A percentile compares a stretch with the other conserved stretches of the same genome.
Evolutionary conservation across 1,140 invertebrate genomes (phyloP).

Genomic region (Bombus affinis): DNA sequence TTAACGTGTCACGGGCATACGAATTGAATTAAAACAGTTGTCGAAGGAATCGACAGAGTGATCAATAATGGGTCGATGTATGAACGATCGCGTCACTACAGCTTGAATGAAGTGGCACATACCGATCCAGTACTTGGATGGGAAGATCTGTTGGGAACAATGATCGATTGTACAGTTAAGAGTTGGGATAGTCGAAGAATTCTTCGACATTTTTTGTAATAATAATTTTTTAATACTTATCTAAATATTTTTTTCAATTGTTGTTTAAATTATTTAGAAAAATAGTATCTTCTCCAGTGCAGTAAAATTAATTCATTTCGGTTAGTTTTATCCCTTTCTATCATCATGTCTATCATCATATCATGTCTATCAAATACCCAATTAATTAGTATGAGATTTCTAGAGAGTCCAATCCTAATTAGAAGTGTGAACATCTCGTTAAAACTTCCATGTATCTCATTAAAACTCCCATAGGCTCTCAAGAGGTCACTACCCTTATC

Average conservation of each 20-base stretch:
- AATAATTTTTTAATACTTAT: no score
- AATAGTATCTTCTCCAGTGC: no score
- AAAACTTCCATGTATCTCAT: background rate
- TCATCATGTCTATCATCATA: no score
- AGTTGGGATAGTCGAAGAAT: background rate
- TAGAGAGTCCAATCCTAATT: background rate
- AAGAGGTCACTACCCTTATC: conserved; percentile 39
- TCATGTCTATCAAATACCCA: no score
- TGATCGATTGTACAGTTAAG: background rate
- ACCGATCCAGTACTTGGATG: no score
- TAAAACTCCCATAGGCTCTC: background rate
- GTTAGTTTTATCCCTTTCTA: no score
- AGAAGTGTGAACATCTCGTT: conserved; percentile 3
- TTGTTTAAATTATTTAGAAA: no score
- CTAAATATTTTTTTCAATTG: no score
- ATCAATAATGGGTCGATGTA: conserved; percentile 57
- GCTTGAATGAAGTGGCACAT: conserved; percentile 25
- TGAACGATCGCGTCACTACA: conserved; percentile 43
- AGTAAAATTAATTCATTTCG: no score
- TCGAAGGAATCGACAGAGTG: conserved; percentile 52
- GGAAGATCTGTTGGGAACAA: conserved; percentile 5
- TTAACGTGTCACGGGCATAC: conserved; percentile 47
- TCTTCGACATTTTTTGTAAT: no score
- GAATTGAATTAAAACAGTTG: conserved; percentile 60
- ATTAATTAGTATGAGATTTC: no score